These are phyloP conservation scores for Sicus ferrugineus DNA, from an alignment of 2,888 invertebrate genomes.

Conservation along the genomic window DNA sequence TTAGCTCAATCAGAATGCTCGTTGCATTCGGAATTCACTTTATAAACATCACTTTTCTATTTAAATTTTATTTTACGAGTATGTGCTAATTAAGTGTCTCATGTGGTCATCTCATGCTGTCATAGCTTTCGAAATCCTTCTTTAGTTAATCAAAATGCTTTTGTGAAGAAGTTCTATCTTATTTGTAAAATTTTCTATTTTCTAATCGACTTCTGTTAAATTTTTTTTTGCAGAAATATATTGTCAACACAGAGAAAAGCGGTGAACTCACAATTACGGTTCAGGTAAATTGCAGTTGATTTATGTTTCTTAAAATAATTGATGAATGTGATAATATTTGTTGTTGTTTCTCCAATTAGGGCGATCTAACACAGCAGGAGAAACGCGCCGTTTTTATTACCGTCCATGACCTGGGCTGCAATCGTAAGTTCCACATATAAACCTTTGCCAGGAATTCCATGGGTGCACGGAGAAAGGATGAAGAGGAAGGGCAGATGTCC, in stretches of 20 bases:
- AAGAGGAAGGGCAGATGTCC: too few relatives aligned
- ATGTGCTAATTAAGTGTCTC: background rate
- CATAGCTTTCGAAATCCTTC: conserved; percentile 11
- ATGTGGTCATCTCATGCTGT: conserved; percentile 59
- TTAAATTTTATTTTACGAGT: background rate
- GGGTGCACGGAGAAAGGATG: too few relatives aligned
- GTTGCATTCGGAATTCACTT: too few relatives aligned
- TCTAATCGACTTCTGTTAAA: background rate
- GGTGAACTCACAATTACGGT: conserved; percentile 80
- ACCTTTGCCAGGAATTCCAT: too few relatives aligned
- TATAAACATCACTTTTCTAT: too few relatives aligned
- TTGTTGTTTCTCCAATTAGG: conserved; percentile 67
- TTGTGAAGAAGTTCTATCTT: too few relatives aligned
- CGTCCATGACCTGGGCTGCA: conserved; percentile 87
- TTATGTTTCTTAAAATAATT: background rate
- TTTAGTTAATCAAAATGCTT: background rate
- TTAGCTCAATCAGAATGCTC: background rate
- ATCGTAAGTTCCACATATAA: conserved; percentile 68
- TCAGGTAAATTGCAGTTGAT: conserved; percentile 68
- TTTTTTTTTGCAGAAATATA: conserved; percentile 75
- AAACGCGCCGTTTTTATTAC: conserved; percentile 86
- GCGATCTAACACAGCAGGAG: conserved; percentile 80
- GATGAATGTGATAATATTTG: background rate
- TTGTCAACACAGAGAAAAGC: conserved; percentile 76
- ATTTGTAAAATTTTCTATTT: background rate